Percentiles rank a stretch among this genome's conserved stretches.
phyloP scores from a whole-genome alignment of 2,797 vertebrate species.

The Hozukius guyotensis region DNA sequence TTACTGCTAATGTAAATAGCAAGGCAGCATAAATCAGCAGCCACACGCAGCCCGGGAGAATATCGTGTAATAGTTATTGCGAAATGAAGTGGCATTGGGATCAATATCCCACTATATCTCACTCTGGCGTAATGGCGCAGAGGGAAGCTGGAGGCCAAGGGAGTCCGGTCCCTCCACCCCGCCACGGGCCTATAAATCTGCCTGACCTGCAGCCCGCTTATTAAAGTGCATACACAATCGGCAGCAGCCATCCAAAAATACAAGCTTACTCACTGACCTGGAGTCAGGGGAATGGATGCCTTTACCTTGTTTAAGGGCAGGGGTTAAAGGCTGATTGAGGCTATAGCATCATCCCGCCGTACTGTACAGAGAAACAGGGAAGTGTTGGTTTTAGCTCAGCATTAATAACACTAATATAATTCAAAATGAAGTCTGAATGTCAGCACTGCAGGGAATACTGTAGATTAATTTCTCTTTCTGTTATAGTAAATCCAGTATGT shows the following conservation, averaged over 20 bases:
- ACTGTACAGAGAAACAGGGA: conserved; percentile 21
- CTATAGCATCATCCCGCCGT: conserved; percentile 31
- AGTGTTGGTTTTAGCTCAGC: conserved; percentile 30
- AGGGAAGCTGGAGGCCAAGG: conserved; percentile 95
- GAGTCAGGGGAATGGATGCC: conserved; percentile 69
- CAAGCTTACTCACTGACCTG: conserved; percentile 77
- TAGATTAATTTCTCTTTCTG: conserved; percentile 19
- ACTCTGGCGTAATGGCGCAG: conserved; percentile 94
- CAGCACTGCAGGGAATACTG: background rate
- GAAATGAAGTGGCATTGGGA: conserved; percentile 97
- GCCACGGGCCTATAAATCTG: conserved; percentile 95
- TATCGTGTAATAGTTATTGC: conserved; percentile 97
- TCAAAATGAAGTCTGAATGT: conserved; percentile 28
- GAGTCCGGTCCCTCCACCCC: conserved; percentile 93
- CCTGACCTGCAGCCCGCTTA: conserved; percentile 86
- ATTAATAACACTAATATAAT: conserved; percentile 36
- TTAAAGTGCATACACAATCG: conserved; percentile 93
- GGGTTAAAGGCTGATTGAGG: conserved; percentile 71
- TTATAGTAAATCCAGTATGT: conserved; percentile 2
- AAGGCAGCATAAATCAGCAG: conserved; percentile 86
- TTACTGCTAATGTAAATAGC: conserved; percentile 88
- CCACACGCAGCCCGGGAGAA: conserved; percentile 79
- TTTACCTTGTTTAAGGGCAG: conserved; percentile 71
- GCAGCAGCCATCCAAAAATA: conserved; percentile 79
- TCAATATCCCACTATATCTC: conserved; percentile 98